A percentile compares a stretch with the other conserved stretches of the same genome.
phyloP scores from a whole-genome alignment of 2,888 invertebrate genomes.

The Andrena flavipes region DNA sequence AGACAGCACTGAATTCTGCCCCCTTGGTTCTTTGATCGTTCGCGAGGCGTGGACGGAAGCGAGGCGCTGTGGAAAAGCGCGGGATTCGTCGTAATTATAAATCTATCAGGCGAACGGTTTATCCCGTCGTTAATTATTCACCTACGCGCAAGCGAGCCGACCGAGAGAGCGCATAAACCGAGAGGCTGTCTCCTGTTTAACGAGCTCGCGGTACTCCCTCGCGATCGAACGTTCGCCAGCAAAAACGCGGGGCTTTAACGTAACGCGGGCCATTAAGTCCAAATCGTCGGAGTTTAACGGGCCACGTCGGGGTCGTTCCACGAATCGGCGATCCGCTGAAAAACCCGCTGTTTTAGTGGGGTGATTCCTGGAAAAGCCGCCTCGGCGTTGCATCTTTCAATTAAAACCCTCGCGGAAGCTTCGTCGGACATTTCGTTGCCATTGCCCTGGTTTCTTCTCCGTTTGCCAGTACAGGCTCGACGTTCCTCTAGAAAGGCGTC shows the following conservation, averaged over 20 bases:
- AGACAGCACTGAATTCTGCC: too few species aligned
- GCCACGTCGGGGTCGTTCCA: constrained; percentile 66
- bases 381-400: constrained; percentile 15
- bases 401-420: constrained; percentile 7
- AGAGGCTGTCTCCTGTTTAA: constrained; percentile 49
- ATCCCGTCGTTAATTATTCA: constrained; percentile 50
- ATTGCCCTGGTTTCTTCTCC: too few species aligned
- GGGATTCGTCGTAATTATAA: constrained; percentile 44
- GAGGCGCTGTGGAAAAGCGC: not conserved
- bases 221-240: constrained; percentile 60
- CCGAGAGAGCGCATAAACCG: constrained; percentile 39
- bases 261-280: constrained; percentile 64
- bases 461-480: too few species aligned
- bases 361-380: constrained; percentile 45
- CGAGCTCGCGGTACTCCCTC: constrained; percentile 52
- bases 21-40: too few species aligned
- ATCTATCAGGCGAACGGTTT: constrained; percentile 54
- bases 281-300: constrained; percentile 70
- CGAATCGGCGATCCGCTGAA: constrained; percentile 55
- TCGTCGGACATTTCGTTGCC: not conserved
- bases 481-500: too few species aligned
- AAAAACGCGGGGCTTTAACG: constrained; percentile 59
- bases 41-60: constrained; percentile 6
- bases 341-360: constrained; percentile 22
- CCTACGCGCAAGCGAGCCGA: constrained; percentile 28